Conservation (phyloP, 2,888 invertebrate species). For the Doris montereyensis region DNA sequence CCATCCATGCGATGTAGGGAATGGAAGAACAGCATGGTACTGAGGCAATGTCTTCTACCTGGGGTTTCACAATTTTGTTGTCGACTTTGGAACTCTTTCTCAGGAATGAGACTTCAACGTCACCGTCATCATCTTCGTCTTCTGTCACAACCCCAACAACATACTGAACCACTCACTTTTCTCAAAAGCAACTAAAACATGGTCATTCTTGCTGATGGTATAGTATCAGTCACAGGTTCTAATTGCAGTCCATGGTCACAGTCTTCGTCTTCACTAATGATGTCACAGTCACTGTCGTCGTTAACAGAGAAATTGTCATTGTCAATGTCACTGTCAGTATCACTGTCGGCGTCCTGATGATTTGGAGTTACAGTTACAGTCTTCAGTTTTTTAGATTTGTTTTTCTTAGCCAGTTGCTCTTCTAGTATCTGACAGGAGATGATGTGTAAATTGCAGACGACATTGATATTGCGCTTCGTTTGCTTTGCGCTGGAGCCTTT, state of each 20-base stretch:
- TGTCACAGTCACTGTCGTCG: not conserved
- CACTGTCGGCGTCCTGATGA: constrained; percentile 3
- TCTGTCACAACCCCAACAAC: not conserved
- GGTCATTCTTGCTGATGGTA: not conserved
- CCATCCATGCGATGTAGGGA: not conserved
- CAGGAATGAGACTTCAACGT: not conserved
- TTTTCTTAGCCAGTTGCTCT: too few species aligned
- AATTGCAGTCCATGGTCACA: not conserved
- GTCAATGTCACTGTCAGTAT: not conserved
- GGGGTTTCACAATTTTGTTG: constrained; percentile 3
- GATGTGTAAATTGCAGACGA: not conserved
- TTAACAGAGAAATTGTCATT: not conserved
- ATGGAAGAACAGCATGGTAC: not conserved
- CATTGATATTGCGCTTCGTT: not conserved
- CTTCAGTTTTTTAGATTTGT: not conserved
- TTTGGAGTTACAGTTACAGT: not conserved
- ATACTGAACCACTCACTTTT: not conserved
- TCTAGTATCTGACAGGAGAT: not conserved
- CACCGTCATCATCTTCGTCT: not conserved
- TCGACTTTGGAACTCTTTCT: constrained; percentile 13
- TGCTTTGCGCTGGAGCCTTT: not conserved
- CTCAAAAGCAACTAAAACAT: not conserved
- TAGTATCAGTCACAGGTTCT: not conserved
- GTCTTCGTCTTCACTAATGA: not conserved
- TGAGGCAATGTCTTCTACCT: not conserved